Evolutionary conservation across 2,797 vertebrate species (phyloP), one percentile per base, ranked within the genome.

Genomic region (Zenarchopterus dispar): DNA sequence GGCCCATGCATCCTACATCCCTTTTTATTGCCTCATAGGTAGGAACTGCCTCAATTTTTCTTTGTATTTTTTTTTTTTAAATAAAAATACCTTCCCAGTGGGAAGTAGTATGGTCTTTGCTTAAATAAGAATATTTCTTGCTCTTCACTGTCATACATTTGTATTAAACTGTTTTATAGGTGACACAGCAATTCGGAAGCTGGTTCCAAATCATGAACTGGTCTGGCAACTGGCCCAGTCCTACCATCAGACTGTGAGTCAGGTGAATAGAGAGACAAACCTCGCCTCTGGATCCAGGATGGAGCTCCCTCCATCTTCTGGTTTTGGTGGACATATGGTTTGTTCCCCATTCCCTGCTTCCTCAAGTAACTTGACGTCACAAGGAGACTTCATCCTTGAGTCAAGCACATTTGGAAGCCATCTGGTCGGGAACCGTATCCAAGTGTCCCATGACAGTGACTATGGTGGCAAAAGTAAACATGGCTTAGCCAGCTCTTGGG

Each of bases 11-110:
- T 97, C 97, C 68, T 99, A 97, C 84, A 94, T 98, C 78, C 96
- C 97, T 18, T 98, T 99, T 93, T 95, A 95, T 79, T 97, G 96
- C 88, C 92, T 99, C 75, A 93, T 99, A 78, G 97, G 97, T 99
- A 94, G 48, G 73, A 47, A 23, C 69, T 0, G 0, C 23, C 23
- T 1, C 8, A 50, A 5, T 5, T 28, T 28, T 28, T 6, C 5
- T 28, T 28, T 28, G 5, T 28, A 5, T 28, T 28, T 28, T 28
- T 28, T 28, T 24, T 24, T 24, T 24, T 24, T 24, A 24, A 24
- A 28, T 28, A 28, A 8, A 50, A 55, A 44, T 17, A 9, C 2
- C 28, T 4, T 44, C 13, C 2, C 2, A 8, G 1, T 24, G 4
- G 9, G 5, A 22, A 47, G 2, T 5, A 16, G 1, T 28, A 21